Evolutionary conservation across 2,888 invertebrate species (phyloP).

Genomic region (Drosophila lacicola): DNA sequence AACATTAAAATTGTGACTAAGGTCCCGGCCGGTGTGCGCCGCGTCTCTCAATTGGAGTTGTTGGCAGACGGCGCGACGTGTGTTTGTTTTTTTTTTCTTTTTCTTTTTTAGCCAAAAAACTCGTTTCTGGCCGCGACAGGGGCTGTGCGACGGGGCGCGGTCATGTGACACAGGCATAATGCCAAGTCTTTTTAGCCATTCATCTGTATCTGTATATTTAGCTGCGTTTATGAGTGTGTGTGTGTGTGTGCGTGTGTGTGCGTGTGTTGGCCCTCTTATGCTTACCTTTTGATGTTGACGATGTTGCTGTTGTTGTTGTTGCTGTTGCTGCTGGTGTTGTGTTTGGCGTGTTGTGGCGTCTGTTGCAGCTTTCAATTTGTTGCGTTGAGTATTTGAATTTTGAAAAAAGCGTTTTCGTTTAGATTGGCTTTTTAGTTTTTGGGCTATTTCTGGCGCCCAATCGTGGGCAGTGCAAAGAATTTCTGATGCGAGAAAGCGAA

Average conservation of each 20-base stretch:
- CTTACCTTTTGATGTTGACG: slow-evolving; percentile 56
- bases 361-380: slow-evolving; percentile 55
- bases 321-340: slow-evolving; percentile 11
- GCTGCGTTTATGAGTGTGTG: slow-evolving; percentile 8
- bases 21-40: slow-evolving; percentile 38
- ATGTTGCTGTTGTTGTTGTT: slow-evolving; percentile 2
- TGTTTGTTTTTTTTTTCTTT: slow-evolving; percentile 17
- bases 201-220: slow-evolving; percentile 37
- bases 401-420: slow-evolving; percentile 5
- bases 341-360: slow-evolving; percentile 27
- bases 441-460: slow-evolving; percentile 62
- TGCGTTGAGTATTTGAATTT: slow-evolving; percentile 35
- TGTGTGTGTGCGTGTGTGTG: slow-evolving; percentile 5
- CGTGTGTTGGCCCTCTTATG: slow-evolving; percentile 39
- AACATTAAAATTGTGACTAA: slow-evolving; percentile 59
- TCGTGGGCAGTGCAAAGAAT: slow-evolving; percentile 69
- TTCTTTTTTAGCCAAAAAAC: slow-evolving; percentile 65
- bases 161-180: slow-evolving; percentile 67
- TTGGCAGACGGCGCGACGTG: slow-evolving; percentile 53
- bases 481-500: slow-evolving; percentile 67
- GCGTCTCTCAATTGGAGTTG: slow-evolving; percentile 49
- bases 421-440: slow-evolving; percentile 26
- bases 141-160: slow-evolving; percentile 46
- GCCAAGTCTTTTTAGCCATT: slow-evolving; percentile 47
- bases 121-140: slow-evolving; percentile 60